Conservation (phyloP, 1,140 invertebrate genomes). For the Sinonovacula constricta region DNA sequence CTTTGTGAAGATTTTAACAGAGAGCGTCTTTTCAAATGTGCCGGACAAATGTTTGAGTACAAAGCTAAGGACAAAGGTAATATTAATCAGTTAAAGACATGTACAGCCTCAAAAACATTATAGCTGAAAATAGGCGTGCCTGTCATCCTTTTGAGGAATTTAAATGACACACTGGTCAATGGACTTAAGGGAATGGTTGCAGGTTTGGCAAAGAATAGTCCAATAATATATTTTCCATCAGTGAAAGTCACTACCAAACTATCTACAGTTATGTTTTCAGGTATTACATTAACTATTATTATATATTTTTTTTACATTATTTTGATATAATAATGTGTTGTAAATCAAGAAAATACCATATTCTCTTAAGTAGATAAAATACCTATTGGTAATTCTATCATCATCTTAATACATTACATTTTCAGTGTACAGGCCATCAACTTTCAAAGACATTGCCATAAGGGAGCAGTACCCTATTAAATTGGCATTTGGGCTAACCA, state of each 20-base stretch:
- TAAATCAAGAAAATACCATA: neutral
- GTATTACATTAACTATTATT: too few relatives aligned
- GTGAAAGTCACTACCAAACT: neutral
- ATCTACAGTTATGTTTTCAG: neutral
- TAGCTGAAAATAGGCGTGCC: too few relatives aligned
- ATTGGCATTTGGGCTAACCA: constrained; percentile 21
- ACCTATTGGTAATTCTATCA: neutral
- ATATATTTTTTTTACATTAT: neutral
- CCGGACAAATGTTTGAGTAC: too few relatives aligned
- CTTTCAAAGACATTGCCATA: neutral
- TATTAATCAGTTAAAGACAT: neutral
- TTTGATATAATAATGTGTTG: neutral
- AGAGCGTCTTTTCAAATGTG: neutral
- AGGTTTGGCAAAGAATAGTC: too few relatives aligned
- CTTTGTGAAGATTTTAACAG: constrained; percentile 14
- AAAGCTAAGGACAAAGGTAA: neutral
- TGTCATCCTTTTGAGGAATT: constrained; percentile 18
- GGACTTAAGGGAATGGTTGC: constrained; percentile 17
- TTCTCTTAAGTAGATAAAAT: neutral
- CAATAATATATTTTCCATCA: neutral
- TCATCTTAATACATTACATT: neutral
- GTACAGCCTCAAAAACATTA: neutral
- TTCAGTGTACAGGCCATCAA: constrained; percentile 8
- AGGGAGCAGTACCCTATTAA: constrained; percentile 27
- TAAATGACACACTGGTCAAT: constrained; percentile 14